Conservation (phyloP, 2,797 vertebrate genomes). For the Philypnodon macrostomus region DNA sequence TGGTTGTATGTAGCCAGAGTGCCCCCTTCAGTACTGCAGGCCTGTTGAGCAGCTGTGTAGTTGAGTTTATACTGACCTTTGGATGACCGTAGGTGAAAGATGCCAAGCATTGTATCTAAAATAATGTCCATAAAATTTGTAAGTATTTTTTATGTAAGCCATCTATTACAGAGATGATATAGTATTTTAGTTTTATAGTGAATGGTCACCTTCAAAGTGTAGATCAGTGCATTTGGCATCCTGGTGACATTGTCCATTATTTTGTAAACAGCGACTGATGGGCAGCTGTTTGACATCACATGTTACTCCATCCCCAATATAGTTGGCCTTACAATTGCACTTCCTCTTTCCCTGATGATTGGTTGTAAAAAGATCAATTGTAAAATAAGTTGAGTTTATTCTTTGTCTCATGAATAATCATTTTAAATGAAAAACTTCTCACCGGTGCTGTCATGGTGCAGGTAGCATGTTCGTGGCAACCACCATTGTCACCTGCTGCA, state of each 20-base stretch:
- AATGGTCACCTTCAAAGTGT: conserved; percentile 84
- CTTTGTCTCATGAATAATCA: no score
- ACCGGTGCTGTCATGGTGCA: conserved; percentile 88
- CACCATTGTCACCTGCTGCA: conserved; percentile 78
- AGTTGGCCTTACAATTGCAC: conserved; percentile 85
- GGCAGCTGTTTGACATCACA: conserved; percentile 82
- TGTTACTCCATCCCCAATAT: conserved; percentile 83
- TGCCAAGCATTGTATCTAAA: conserved; percentile 82
- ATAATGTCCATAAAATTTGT: not conserved
- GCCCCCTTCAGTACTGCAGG: conserved; percentile 77
- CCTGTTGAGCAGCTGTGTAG: conserved; percentile 75
- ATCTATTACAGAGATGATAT: not conserved
- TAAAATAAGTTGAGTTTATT: not conserved
- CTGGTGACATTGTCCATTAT: conserved; percentile 85
- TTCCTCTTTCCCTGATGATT: conserved; percentile 78
- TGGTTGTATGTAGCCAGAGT: conserved; percentile 83
- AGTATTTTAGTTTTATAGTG: no score
- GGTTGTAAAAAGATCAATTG: not conserved
- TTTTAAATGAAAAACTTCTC: no score
- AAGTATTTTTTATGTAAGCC: not conserved
- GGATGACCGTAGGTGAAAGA: conserved; percentile 84
- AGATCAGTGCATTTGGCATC: conserved; percentile 85
- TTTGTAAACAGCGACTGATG: conserved; percentile 86
- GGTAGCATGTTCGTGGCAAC: conserved; percentile 87
- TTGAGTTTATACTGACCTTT: conserved; percentile 85